phyloP scores from a whole-genome alignment of 2,113 vertebrate species.

The Arvicanthis niloticus region DNA sequence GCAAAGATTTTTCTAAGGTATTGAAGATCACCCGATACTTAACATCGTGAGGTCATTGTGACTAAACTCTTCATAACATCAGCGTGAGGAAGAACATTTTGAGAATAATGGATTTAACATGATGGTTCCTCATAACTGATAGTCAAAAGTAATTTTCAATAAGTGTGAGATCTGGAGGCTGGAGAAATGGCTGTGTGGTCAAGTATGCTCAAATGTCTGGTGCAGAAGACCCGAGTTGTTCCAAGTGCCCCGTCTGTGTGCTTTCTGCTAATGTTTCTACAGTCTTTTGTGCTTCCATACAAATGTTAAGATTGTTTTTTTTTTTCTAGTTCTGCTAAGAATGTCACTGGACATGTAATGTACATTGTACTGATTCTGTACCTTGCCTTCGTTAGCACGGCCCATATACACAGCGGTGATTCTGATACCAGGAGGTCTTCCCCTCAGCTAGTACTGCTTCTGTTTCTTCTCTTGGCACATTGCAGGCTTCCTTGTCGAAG shows the following conservation, averaged over 20 bases:
- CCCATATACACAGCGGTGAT: neutral
- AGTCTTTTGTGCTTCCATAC: neutral
- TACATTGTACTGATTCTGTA: neutral
- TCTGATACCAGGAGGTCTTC: neutral
- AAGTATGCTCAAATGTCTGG: neutral
- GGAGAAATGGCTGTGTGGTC: too few species aligned
- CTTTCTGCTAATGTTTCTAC: neutral
- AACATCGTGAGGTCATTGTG: neutral
- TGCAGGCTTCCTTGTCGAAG: neutral
- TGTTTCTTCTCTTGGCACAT: neutral
- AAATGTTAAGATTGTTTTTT: neutral
- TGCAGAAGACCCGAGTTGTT: neutral
- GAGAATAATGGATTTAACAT: conserved; percentile 44
- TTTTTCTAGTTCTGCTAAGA: neutral
- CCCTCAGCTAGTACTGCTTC: neutral
- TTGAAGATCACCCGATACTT: conserved; percentile 44
- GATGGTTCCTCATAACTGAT: neutral
- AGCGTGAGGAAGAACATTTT: conserved; percentile 30
- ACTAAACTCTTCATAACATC: conserved; percentile 51
- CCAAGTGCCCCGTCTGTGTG: neutral
- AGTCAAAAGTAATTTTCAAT: neutral
- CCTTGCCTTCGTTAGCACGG: neutral
- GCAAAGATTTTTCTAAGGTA: neutral
- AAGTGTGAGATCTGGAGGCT: neutral
- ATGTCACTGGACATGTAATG: neutral